Evolutionary conservation across 1,140 invertebrate species (phyloP).

Genomic region (Neuroterus valhalla): DNA sequence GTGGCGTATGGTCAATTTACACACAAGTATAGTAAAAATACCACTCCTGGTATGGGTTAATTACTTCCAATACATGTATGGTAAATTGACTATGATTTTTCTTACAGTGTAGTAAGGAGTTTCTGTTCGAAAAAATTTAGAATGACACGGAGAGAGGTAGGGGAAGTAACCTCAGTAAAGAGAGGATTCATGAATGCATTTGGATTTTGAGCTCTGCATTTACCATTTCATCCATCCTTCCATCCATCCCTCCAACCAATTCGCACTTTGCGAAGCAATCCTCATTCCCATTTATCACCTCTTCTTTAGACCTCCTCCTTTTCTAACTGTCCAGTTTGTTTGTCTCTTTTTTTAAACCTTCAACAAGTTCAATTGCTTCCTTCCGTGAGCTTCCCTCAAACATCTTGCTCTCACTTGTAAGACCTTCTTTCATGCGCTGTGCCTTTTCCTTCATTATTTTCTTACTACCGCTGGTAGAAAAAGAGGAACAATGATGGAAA

Average conservation of each 20-base stretch:
- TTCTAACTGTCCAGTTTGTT: conserved; percentile 49
- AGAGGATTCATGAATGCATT: conserved; percentile 46
- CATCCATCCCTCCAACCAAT: conserved; percentile 55
- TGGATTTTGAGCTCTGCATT: conserved; percentile 51
- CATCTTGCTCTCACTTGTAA: conserved; percentile 8
- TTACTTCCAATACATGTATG: no score
- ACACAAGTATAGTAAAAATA: no score
- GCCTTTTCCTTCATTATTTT: neutral
- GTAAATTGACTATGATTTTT: no score
- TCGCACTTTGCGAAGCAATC: conserved; percentile 70
- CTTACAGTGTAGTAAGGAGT: neutral
- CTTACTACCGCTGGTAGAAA: neutral
- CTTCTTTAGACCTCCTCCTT: conserved; percentile 56
- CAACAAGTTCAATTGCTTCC: conserved; percentile 47
- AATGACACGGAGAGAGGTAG: neutral
- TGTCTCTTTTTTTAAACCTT: conserved; percentile 32
- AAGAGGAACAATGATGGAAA: neutral
- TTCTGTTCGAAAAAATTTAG: neutral
- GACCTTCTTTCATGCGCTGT: neutral
- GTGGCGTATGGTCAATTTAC: no score
- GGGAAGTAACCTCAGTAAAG: conserved; percentile 34
- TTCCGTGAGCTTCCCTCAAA: conserved; percentile 32
- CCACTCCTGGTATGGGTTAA: no score
- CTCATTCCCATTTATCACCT: conserved; percentile 71
- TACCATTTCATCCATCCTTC: conserved; percentile 35